Evolutionary conservation across 2,797 vertebrate species (phyloP).

Genomic region (Scyliorhinus canicula): DNA sequence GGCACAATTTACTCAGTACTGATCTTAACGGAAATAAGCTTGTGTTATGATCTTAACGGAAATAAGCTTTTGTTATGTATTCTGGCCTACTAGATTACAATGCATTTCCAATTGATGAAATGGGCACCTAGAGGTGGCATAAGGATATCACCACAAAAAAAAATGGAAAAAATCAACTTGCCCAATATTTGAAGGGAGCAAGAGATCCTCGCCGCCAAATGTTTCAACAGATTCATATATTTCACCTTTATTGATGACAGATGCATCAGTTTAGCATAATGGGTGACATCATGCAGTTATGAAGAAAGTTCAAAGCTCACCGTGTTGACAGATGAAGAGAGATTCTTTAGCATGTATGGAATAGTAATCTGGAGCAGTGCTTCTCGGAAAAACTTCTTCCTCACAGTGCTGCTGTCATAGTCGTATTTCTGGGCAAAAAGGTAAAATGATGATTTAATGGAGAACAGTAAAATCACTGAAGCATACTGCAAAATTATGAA

Average conservation of each 20-base stretch:
- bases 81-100: not conserved
- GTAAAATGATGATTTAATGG: not conserved
- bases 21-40: not conserved
- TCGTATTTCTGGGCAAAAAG: constrained; percentile 74
- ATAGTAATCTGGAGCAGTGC: constrained; percentile 91
- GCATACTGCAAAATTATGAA: not conserved
- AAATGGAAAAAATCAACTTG: not conserved
- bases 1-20: not conserved
- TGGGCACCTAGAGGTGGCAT: not conserved
- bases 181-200: not conserved
- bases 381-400: constrained; percentile 95
- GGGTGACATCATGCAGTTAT: not conserved
- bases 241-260: not conserved
- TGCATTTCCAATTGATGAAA: not conserved
- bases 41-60: not conserved
- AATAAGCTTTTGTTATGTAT: not conserved
- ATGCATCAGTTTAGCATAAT: not conserved
- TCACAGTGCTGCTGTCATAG: constrained; percentile 90
- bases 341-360: constrained; percentile 88
- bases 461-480: not conserved
- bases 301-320: constrained; percentile 56
- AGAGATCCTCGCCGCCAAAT: not conserved
- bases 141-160: not conserved
- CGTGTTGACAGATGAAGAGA: constrained; percentile 70
- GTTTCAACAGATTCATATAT: not conserved